phyloP scores from a whole-genome alignment of 2,888 invertebrate species.

The Periphyllus acericola region DNA sequence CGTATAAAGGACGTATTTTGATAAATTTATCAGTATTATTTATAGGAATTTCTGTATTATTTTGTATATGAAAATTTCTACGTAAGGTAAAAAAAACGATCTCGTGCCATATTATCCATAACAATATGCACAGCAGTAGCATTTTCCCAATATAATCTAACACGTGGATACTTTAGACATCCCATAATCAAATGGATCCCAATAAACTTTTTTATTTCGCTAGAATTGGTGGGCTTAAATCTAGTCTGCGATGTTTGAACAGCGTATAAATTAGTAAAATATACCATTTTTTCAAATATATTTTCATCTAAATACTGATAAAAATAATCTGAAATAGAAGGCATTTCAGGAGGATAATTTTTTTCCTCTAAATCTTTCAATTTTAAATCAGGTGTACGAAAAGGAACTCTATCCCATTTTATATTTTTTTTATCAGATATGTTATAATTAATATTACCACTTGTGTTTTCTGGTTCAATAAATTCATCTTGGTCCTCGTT shows the following conservation, averaged over 20 bases:
- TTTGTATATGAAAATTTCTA: slow-evolving; percentile 9
- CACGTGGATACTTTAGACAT: slow-evolving; percentile 37
- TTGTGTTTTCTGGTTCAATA: too few species aligned
- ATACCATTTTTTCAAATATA: slow-evolving; percentile 14
- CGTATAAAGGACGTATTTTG: slow-evolving; percentile 20
- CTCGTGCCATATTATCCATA: slow-evolving; percentile 15
- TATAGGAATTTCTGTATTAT: slow-evolving; percentile 9
- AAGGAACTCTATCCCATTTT: too few species aligned
- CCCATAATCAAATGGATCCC: slow-evolving; percentile 50
- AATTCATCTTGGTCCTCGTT: too few species aligned
- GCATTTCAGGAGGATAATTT: too few species aligned
- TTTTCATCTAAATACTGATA: slow-evolving; percentile 4
- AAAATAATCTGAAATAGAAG: not conserved
- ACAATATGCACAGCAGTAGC: not conserved
- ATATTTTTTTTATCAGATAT: too few species aligned
- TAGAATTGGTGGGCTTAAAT: slow-evolving; percentile 14
- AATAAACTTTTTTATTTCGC: slow-evolving; percentile 44
- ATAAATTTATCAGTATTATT: slow-evolving; percentile 12
- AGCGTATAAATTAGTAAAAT: slow-evolving; percentile 9
- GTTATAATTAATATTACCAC: too few species aligned
- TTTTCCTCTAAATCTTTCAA: too few species aligned
- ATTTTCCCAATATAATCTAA: slow-evolving; percentile 24
- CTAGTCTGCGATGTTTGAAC: slow-evolving; percentile 14
- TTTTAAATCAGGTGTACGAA: too few species aligned
- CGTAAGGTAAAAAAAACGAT: slow-evolving; percentile 22